These are phyloP conservation scores for Salticus scenicus DNA, from an alignment of 2,888 invertebrate genomes.

Conservation along the genomic window DNA sequence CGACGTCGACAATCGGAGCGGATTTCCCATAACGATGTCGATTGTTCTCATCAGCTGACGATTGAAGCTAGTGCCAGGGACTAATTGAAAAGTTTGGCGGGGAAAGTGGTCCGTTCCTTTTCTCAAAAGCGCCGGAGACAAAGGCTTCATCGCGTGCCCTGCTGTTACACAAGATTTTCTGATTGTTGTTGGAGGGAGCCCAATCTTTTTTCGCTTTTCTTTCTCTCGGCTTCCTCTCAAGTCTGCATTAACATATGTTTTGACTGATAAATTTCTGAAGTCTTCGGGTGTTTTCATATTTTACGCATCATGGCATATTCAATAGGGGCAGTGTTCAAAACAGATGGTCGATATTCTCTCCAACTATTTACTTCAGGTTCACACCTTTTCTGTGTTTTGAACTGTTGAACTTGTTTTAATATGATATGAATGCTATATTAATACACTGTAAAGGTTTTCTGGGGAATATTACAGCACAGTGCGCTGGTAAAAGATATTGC, in stretches of 20 bases:
- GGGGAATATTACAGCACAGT: too few species aligned
- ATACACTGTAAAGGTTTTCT: too few species aligned
- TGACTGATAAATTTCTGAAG: background rate
- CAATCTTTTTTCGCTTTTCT: too few species aligned
- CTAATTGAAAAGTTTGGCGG: slow-evolving; percentile 17
- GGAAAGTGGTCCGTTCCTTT: background rate
- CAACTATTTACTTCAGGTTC: too few species aligned
- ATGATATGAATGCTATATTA: too few species aligned
- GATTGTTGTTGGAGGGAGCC: background rate
- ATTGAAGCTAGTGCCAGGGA: background rate
- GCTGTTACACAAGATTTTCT: background rate
- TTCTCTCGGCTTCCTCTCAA: background rate
- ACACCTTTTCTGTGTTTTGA: too few species aligned
- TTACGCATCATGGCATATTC: too few species aligned
- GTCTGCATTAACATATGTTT: background rate
- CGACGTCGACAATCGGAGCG: slow-evolving; percentile 12
- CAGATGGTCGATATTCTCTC: too few species aligned
- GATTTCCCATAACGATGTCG: slow-evolving; percentile 19
- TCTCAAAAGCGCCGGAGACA: background rate
- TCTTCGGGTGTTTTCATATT: too few species aligned
- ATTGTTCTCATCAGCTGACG: slow-evolving; percentile 15
- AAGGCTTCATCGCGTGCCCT: background rate
- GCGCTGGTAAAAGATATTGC: too few species aligned
- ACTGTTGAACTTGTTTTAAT: too few species aligned
- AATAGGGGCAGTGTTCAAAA: too few species aligned